These are phyloP conservation scores for Hypotaenidia philippensis DNA, from an alignment of 2,797 vertebrate genomes.

Conservation along the genomic window DNA sequence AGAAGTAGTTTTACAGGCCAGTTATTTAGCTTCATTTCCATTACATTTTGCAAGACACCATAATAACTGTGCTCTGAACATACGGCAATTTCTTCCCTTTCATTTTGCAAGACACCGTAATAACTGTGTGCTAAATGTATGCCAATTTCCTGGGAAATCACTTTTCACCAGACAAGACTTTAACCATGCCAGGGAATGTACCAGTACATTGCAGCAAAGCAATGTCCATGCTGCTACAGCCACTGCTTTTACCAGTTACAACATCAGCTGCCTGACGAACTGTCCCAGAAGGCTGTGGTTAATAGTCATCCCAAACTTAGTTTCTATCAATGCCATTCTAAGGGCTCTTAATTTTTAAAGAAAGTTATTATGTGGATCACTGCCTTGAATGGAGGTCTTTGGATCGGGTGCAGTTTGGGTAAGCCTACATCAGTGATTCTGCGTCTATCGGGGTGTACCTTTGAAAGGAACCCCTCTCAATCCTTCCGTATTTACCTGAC, in stretches of 20 bases:
- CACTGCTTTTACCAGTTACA: background rate
- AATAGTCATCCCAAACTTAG: background rate
- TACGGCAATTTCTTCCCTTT: background rate
- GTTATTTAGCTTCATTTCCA: background rate
- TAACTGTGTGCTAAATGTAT: background rate
- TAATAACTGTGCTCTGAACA: background rate
- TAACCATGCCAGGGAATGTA: background rate
- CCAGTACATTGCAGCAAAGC: background rate
- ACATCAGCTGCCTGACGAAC: background rate
- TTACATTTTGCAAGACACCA: background rate
- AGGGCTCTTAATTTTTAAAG: background rate
- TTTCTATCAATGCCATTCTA: background rate
- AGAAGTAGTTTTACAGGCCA: background rate
- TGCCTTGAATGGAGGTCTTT: background rate
- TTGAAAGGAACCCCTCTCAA: background rate
- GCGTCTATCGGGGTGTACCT: background rate
- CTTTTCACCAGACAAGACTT: background rate
- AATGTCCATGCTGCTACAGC: background rate
- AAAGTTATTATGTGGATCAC: background rate
- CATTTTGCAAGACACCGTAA: background rate
- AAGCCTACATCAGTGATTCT: background rate
- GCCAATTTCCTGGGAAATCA: background rate
- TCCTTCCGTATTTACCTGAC: background rate
- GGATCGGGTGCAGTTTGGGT: background rate
- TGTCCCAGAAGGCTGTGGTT: background rate